phyloP scores from a whole-genome alignment of 2,113 vertebrate species.

The Acanthochromis polyacanthus region DNA sequence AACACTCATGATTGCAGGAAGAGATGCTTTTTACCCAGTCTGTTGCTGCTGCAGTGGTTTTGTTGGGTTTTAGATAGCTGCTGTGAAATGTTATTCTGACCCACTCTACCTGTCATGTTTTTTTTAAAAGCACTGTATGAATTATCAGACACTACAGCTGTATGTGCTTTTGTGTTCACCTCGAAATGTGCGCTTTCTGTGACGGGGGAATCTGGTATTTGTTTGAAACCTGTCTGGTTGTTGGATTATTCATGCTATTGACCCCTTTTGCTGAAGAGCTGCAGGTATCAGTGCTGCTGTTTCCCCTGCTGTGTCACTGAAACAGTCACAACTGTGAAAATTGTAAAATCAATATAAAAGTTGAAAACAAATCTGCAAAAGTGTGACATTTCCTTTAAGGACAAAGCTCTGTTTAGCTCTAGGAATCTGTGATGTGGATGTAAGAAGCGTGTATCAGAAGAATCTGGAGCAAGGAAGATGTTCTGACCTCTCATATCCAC shows the following conservation, averaged over 20 bases:
- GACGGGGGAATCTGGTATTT: constrained; percentile 19
- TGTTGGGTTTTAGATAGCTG: neutral
- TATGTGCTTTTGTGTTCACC: constrained; percentile 8
- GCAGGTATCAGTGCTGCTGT: neutral
- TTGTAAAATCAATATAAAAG: too few species aligned
- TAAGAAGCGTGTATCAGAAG: neutral
- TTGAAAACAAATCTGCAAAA: neutral
- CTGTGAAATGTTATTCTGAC: neutral
- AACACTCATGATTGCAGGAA: neutral
- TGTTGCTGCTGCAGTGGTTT: neutral
- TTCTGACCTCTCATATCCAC: constrained; percentile 13
- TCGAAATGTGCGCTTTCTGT: neutral
- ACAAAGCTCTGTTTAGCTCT: neutral
- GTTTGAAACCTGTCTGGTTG: constrained; percentile 24
- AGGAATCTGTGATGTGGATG: neutral
- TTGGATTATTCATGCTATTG: constrained; percentile 5
- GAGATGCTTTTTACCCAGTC: neutral
- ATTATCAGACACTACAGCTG: neutral
- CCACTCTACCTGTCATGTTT: neutral
- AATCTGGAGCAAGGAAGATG: neutral
- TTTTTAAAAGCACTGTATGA: neutral
- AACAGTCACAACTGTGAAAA: neutral
- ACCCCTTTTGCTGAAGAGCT: constrained; percentile 3
- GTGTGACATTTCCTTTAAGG: neutral
- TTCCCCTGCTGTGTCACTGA: neutral